A percentile compares a stretch with the other conserved stretches of the same genome.
phyloP scores from a whole-genome alignment of 92 coral and sea anemone species.

The Porites divaricata region DNA sequence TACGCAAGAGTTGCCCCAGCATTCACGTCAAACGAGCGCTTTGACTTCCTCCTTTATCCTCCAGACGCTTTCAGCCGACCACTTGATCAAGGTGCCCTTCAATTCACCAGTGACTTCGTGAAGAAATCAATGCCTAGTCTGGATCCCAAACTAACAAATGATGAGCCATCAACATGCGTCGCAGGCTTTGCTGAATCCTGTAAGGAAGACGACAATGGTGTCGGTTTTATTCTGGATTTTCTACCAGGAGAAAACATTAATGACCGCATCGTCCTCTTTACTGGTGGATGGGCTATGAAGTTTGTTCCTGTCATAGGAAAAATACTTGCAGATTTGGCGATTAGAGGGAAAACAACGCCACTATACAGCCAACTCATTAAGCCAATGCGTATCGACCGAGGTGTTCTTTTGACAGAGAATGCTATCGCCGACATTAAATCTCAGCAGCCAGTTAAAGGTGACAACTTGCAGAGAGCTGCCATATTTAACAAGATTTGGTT shows the following conservation, averaged over 20 bases:
- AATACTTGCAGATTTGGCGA: slow-evolving; percentile 38
- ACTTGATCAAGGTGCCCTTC: slow-evolving; percentile 21
- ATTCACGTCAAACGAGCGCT: slow-evolving; percentile 22
- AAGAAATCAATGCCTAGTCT: slow-evolving; percentile 31
- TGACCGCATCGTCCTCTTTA: slow-evolving; percentile 36
- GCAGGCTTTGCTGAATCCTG: slow-evolving; percentile 33
- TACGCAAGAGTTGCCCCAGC: slow-evolving; percentile 44
- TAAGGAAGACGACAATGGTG: slow-evolving; percentile 15
- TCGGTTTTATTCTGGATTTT: slow-evolving; percentile 40
- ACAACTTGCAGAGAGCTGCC: background rate
- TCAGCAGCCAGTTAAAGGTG: background rate
- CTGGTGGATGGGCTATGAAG: slow-evolving; percentile 51
- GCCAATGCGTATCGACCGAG: slow-evolving; percentile 43
- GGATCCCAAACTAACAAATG: background rate
- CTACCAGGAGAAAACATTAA: slow-evolving; percentile 7
- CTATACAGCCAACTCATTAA: slow-evolving; percentile 25
- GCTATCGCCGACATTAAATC: background rate
- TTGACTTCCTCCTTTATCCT: slow-evolving; percentile 30
- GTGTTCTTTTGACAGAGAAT: slow-evolving; percentile 10
- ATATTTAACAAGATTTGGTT: slow-evolving; percentile 1
- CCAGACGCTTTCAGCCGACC: slow-evolving; percentile 12
- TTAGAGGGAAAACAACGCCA: slow-evolving; percentile 15
- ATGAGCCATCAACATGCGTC: slow-evolving; percentile 6
- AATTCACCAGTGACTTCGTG: slow-evolving; percentile 37
- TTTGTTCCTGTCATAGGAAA: slow-evolving; percentile 45